These are phyloP conservation scores for Otolemur crassicaudatus DNA, from an alignment of 2,797 vertebrate species.

Conservation along the genomic window DNA sequence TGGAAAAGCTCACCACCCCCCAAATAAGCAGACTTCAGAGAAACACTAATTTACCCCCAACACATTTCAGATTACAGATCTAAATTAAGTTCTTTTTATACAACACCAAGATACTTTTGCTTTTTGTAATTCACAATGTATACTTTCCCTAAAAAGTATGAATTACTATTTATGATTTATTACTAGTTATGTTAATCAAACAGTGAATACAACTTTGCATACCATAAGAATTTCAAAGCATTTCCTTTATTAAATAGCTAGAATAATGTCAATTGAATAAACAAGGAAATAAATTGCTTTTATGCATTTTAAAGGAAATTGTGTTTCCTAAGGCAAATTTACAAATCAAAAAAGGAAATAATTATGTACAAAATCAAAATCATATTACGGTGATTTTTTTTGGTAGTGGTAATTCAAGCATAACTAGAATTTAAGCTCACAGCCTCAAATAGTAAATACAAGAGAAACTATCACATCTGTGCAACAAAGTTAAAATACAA, in stretches of 20 bases:
- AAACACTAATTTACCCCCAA: conserved; percentile 76
- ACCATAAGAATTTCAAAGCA: conserved; percentile 68
- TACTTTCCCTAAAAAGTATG: conserved; percentile 58
- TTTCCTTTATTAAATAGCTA: conserved; percentile 60
- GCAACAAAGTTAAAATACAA: conserved; percentile 11
- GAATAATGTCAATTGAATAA: conserved; percentile 38
- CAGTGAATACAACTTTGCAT: conserved; percentile 61
- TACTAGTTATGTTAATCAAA: conserved; percentile 70
- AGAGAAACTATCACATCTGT: neutral
- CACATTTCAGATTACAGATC: conserved; percentile 86
- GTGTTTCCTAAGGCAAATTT: conserved; percentile 40
- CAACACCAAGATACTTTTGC: conserved; percentile 68
- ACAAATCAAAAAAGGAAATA: conserved; percentile 56
- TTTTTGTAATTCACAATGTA: conserved; percentile 65
- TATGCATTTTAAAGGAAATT: conserved; percentile 61
- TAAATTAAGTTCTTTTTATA: conserved; percentile 77
- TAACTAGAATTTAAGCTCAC: neutral
- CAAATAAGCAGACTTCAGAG: conserved; percentile 75
- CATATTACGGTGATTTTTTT: neutral
- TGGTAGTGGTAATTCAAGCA: neutral
- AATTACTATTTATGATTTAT: conserved; percentile 75
- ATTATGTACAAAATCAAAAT: conserved; percentile 64
- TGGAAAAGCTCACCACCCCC: conserved; percentile 81
- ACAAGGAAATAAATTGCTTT: conserved; percentile 11
- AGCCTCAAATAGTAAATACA: neutral